phyloP scores from a whole-genome alignment of 2,113 vertebrate genomes.

The Cheirogaleus medius region DNA sequence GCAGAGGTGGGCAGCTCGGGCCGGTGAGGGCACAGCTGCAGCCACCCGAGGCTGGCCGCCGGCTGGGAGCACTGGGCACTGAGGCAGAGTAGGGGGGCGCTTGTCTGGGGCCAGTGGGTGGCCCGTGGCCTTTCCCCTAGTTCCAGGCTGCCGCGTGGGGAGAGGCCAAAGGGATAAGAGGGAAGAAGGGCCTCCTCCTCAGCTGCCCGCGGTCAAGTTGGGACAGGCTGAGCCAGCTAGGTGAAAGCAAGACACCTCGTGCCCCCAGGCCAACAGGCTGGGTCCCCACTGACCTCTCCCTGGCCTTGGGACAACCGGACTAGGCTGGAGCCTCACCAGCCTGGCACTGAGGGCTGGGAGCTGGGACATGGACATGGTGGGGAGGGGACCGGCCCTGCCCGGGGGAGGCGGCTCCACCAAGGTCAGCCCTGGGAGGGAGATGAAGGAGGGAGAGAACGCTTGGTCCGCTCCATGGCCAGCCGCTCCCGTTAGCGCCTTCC shows the following conservation, averaged over 20 bases:
- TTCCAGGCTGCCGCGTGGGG: not conserved
- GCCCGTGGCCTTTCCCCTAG: not conserved
- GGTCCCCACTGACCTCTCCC: not conserved
- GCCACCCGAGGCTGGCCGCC: not conserved
- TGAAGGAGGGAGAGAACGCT: not conserved
- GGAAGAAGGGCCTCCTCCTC: not conserved
- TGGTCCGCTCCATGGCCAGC: not conserved
- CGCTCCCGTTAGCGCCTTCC: not conserved
- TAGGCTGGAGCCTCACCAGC: not conserved
- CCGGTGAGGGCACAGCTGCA: not conserved
- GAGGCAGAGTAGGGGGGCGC: rapidly evolving
- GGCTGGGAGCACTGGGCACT: not conserved
- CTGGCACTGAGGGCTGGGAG: not conserved
- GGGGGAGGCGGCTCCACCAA: not conserved
- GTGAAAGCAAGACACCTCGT: not conserved
- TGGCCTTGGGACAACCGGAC: rapidly evolving
- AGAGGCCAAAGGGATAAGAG: not conserved
- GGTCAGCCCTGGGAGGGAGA: not conserved
- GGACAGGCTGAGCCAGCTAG: not conserved
- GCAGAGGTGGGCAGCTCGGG: not conserved
- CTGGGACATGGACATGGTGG: not conserved
- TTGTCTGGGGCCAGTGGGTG: not conserved
- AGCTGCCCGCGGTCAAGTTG: not conserved
- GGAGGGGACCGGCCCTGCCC: not conserved
- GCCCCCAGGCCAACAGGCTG: not conserved